Conservation (phyloP, 2,797 vertebrate species). For the Percopsis omiscomaycus region DNA sequence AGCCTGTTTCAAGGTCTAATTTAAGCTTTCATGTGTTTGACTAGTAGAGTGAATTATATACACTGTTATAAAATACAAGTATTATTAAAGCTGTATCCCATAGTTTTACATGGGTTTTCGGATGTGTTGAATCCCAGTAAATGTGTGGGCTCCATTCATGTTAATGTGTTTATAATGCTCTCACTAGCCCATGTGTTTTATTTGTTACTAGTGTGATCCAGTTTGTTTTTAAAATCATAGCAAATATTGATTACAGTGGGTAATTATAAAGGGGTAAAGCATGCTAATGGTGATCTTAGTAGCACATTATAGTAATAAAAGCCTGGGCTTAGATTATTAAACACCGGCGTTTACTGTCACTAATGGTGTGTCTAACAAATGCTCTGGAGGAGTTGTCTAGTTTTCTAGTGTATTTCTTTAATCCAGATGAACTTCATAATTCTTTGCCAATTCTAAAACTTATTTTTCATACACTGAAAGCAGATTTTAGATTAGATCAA, state of each 20-base stretch:
- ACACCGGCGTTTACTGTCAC: constrained; percentile 31
- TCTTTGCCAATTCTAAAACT: constrained; percentile 9
- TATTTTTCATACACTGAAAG: constrained; percentile 11
- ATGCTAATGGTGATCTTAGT: constrained; percentile 12
- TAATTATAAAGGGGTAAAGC: background rate
- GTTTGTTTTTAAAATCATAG: constrained; percentile 53
- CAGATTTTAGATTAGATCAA: constrained; percentile 8
- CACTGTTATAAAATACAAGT: constrained; percentile 1
- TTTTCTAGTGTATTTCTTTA: constrained; percentile 17
- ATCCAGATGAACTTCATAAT: constrained; percentile 23
- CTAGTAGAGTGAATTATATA: no score
- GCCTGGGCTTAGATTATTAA: constrained; percentile 3
- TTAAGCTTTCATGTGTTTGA: no score
- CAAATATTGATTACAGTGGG: constrained; percentile 23
- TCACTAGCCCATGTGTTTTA: constrained; percentile 54
- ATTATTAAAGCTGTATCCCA: constrained; percentile 15
- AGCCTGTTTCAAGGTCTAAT: no score
- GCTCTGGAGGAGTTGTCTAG: constrained; percentile 7
- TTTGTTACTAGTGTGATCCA: constrained; percentile 72
- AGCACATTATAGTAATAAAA: background rate
- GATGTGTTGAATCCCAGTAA: constrained; percentile 10
- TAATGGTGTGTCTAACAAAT: constrained; percentile 18
- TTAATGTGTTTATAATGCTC: constrained; percentile 41
- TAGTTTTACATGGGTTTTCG: constrained; percentile 1
- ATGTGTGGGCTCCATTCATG: constrained; percentile 23